These are phyloP conservation scores for Trichopoda pennipes DNA, from an alignment of 2,888 invertebrate species.

Conservation along the genomic window DNA sequence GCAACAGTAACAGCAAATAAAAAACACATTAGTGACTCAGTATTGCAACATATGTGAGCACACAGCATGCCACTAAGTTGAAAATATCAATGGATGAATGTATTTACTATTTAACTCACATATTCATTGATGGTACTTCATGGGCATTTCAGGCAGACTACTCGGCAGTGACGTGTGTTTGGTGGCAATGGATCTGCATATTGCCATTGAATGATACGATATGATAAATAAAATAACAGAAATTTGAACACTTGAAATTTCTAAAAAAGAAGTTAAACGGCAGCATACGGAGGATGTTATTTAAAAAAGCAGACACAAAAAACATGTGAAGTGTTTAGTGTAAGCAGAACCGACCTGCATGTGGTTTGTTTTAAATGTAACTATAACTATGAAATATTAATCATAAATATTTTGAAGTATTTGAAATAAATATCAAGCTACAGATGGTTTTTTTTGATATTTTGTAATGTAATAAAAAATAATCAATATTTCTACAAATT, in stretches of 20 bases:
- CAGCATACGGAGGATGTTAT: not conserved
- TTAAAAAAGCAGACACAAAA: not conserved
- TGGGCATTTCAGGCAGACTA: conserved; percentile 20
- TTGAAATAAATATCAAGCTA: not conserved
- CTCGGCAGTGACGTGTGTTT: conserved; percentile 53
- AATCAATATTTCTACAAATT: too few relatives aligned
- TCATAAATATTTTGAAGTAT: conserved; percentile 21
- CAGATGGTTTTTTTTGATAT: too few relatives aligned
- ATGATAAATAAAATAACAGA: conserved; percentile 39
- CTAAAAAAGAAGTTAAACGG: not conserved
- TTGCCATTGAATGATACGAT: conserved; percentile 30
- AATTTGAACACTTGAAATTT: conserved; percentile 60
- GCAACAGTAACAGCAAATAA: conserved; percentile 1
- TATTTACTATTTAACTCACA: not conserved
- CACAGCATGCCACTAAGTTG: conserved; percentile 7
- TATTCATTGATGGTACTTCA: not conserved
- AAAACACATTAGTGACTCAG: not conserved
- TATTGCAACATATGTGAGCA: not conserved
- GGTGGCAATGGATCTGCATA: conserved; percentile 36
- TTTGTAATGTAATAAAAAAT: too few relatives aligned
- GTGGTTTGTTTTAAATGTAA: not conserved
- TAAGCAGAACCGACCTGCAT: not conserved
- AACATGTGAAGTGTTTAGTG: not conserved
- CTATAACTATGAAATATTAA: conserved; percentile 9
- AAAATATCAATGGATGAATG: conserved; percentile 14